A percentile compares a stretch with the other conserved stretches of the same genome.
phyloP scores from a whole-genome alignment of 2,888 invertebrate species.

The Drosophila picticornis region DNA sequence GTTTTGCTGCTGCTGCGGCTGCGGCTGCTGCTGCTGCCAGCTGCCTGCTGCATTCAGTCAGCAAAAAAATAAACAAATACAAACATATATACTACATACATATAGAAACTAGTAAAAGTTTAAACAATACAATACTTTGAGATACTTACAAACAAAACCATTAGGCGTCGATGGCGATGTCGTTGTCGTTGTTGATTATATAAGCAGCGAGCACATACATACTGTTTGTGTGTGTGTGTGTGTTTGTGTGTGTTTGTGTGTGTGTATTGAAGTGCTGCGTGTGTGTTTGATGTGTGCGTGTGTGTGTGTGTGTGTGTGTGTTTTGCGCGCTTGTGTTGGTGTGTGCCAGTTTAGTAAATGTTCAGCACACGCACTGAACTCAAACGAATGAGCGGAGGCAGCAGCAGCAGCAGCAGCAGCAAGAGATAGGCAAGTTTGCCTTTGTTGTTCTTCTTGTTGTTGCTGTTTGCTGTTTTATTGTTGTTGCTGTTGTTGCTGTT shows the following conservation, averaged over 20 bases:
- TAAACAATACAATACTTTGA: slow-evolving; percentile 61
- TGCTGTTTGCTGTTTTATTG: slow-evolving; percentile 41
- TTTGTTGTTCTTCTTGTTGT: slow-evolving; percentile 47
- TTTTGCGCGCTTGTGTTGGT: slow-evolving; percentile 46
- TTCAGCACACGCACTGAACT: slow-evolving; percentile 72
- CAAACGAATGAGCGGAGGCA: slow-evolving; percentile 38
- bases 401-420: slow-evolving; percentile 17
- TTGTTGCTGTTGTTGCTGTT: slow-evolving; percentile 14
- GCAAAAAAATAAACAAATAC: slow-evolving; percentile 10
- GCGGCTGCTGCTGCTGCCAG: slow-evolving; percentile 1
- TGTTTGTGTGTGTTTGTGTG: slow-evolving; percentile 10
- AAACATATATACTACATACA: slow-evolving; percentile 1
- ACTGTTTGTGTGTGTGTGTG: slow-evolving; percentile 12
- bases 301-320: slow-evolving; percentile 28
- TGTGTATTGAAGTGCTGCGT: slow-evolving; percentile 23
- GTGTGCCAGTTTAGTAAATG: slow-evolving; percentile 78
- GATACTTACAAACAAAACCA: slow-evolving; percentile 77
- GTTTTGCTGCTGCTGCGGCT: slow-evolving; percentile 42
- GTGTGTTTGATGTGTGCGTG: slow-evolving; percentile 27
- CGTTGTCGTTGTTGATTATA: slow-evolving; percentile 66
- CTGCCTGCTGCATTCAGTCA: slow-evolving; percentile 20
- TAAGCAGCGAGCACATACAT: slow-evolving; percentile 57
- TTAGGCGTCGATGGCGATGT: slow-evolving; percentile 58
- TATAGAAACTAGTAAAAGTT: slow-evolving; percentile 62
- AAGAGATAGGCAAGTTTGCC: slow-evolving; percentile 76